Evolutionary conservation across 1,140 invertebrate species (phyloP).

Genomic region (Sitophilus oryzae): DNA sequence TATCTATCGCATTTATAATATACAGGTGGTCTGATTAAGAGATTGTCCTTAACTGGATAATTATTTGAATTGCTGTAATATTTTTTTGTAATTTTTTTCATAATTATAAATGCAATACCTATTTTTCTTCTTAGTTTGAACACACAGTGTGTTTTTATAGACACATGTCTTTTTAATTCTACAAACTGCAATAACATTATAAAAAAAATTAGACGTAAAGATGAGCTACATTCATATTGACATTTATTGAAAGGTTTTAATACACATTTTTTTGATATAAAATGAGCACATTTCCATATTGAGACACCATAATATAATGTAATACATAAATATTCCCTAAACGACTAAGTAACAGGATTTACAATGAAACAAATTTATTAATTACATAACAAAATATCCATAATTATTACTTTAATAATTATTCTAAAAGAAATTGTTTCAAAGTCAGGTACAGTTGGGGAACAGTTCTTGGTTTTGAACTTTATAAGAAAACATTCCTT

Average conservation of each 20-base stretch:
- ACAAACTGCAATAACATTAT: constrained; percentile 31
- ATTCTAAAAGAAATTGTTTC: constrained; percentile 13
- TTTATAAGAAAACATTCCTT: constrained; percentile 5
- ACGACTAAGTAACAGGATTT: constrained; percentile 21
- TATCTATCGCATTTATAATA: constrained; percentile 35
- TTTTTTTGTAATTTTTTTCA: background rate
- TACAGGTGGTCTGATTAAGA: background rate
- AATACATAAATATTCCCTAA: constrained; percentile 25
- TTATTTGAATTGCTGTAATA: background rate
- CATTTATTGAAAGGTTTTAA: constrained; percentile 40
- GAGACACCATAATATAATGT: constrained; percentile 31
- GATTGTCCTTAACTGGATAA: background rate
- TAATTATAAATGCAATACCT: constrained; percentile 30
- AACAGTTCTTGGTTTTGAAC: constrained; percentile 26
- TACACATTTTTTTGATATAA: constrained; percentile 38
- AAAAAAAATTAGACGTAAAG: constrained; percentile 36
- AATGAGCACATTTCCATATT: constrained; percentile 41
- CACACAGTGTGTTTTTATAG: constrained; percentile 34
- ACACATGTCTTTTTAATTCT: constrained; percentile 29
- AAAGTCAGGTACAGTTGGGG: constrained; percentile 38
- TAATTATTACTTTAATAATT: constrained; percentile 1
- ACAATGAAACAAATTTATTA: constrained; percentile 3
- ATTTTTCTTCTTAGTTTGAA: constrained; percentile 27
- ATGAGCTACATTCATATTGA: constrained; percentile 43
- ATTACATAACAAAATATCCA: constrained; percentile 6